Conservation (phyloP, 2,797 vertebrate genomes). For the Coregonus ussuriensis region DNA sequence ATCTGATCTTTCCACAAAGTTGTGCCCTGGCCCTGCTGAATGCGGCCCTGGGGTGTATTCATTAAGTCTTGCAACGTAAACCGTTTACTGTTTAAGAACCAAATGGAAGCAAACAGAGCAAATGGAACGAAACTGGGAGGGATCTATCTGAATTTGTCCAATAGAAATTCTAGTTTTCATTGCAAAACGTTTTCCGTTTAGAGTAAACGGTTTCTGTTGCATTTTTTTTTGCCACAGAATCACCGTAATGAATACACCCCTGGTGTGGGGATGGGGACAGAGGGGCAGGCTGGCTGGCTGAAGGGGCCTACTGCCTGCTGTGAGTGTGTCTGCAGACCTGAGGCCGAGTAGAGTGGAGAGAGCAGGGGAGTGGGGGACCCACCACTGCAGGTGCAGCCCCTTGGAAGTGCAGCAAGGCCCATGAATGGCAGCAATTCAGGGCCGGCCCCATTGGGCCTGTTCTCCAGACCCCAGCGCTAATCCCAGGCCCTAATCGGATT, state of each 20-base stretch:
- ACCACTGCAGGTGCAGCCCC: slow-evolving; percentile 87
- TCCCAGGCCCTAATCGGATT: slow-evolving; percentile 95
- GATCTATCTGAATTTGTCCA: no score
- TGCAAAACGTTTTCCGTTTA: no score
- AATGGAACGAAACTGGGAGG: no score
- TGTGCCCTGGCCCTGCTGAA: background rate
- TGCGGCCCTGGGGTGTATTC: no score
- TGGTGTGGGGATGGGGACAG: background rate
- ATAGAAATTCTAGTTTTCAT: no score
- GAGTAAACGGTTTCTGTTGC: no score
- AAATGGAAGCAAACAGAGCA: no score
- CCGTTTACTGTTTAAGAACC: no score
- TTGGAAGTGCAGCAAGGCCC: slow-evolving; percentile 81
- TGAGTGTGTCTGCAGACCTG: slow-evolving; percentile 55
- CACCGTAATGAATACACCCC: no score
- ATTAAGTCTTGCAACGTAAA: no score
- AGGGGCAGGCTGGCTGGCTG: slow-evolving; percentile 27
- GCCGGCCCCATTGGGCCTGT: slow-evolving; percentile 84
- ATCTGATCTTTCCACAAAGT: background rate
- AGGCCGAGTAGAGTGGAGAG: slow-evolving; percentile 64
- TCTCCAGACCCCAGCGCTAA: slow-evolving; percentile 86
- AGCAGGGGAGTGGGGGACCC: slow-evolving; percentile 45
- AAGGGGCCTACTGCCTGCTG: slow-evolving; percentile 28
- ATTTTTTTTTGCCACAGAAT: no score
- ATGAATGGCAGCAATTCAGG: slow-evolving; percentile 93